Evolutionary conservation across 1,140 invertebrate genomes (phyloP).

Genomic region (Achroia grisella): DNA sequence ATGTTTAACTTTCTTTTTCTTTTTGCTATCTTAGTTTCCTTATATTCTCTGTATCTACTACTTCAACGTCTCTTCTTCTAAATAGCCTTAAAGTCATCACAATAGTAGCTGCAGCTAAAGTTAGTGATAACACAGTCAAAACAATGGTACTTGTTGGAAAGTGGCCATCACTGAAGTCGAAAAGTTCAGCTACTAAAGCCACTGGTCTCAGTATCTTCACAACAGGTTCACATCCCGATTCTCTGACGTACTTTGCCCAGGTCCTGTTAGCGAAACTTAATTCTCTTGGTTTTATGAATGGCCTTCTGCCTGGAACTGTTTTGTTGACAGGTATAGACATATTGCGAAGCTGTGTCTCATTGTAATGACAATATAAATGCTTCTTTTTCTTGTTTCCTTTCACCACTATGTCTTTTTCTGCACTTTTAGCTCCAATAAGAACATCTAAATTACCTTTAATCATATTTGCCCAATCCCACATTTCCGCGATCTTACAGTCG

Average conservation of each 20-base stretch:
- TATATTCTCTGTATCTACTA: constrained; percentile 37
- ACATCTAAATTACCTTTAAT: constrained; percentile 79
- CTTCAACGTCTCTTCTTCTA: constrained; percentile 20
- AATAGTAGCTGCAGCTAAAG: constrained; percentile 35
- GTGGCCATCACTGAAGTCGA: constrained; percentile 17
- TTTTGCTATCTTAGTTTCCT: constrained; percentile 46
- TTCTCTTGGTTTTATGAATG: constrained; percentile 74
- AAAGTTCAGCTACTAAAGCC: constrained; percentile 38
- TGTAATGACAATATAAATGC: constrained; percentile 78
- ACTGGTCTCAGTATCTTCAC: constrained; percentile 66
- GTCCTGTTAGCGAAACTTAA: constrained; percentile 76
- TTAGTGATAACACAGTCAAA: constrained; percentile 33
- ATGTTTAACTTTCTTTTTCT: constrained; percentile 1
- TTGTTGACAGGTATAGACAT: constrained; percentile 68
- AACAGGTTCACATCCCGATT: constrained; percentile 77
- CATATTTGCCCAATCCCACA: constrained; percentile 82
- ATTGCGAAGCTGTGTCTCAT: constrained; percentile 73
- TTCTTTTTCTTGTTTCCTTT: constrained; percentile 78
- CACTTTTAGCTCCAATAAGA: constrained; percentile 78
- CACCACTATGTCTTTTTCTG: constrained; percentile 73
- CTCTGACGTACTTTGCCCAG: constrained; percentile 82
- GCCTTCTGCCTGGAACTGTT: constrained; percentile 69
- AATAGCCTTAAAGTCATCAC: constrained; percentile 51
- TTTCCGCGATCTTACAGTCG: constrained; percentile 80
- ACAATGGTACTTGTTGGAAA: constrained; percentile 27